Percentiles rank a stretch among this genome's conserved stretches.
Evolutionary conservation across 64 coral and sea anemone genomes (phyloP).

Genomic region (Actinia tenebrosa): DNA sequence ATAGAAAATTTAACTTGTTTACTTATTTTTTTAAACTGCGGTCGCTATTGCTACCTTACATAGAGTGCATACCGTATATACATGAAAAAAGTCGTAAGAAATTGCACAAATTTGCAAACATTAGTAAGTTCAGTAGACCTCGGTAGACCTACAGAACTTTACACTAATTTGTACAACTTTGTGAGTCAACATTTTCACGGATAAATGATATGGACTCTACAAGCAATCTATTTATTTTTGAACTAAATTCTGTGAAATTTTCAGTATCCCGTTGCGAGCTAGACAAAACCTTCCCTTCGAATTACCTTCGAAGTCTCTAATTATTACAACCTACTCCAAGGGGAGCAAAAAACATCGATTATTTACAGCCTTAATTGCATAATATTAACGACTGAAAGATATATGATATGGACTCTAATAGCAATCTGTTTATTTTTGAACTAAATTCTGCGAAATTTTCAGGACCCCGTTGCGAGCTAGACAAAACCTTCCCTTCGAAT

Average conservation of each 20-base stretch:
- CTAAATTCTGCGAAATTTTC: neutral
- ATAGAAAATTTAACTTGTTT: too few species aligned
- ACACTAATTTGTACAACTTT: too few species aligned
- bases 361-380: too few species aligned
- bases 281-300: neutral
- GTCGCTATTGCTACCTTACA: too few species aligned
- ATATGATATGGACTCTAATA: too few species aligned
- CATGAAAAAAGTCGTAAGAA: neutral
- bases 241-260: neutral
- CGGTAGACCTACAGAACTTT: too few species aligned
- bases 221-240: neutral
- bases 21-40: too few species aligned
- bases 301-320: neutral
- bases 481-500: neutral
- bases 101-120: too few species aligned
- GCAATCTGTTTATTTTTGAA: neutral
- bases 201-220: too few species aligned
- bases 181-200: too few species aligned
- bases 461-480: neutral
- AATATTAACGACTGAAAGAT: neutral
- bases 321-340: neutral
- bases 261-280: neutral
- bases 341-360: neutral
- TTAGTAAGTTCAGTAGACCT: too few species aligned
- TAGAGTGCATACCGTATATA: too few species aligned